Base-by-base conservation (phyloP, 2,113 vertebrate species). In the Ceuthmochares aereus region DNA sequence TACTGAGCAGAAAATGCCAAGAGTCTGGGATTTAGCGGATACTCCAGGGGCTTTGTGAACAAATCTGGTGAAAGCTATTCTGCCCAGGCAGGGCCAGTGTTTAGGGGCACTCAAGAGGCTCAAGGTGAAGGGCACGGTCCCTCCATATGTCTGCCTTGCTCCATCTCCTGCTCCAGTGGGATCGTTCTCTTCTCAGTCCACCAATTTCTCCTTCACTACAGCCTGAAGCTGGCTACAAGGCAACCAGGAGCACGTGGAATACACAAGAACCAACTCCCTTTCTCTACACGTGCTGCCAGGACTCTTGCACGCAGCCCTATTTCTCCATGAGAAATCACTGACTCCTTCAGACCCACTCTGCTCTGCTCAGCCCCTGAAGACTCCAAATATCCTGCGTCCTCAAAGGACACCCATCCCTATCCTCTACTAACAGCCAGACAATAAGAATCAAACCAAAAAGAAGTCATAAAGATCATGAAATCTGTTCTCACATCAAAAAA, bases 41-140 rank as follows among this genome's bases (percentile, higher is more conserved):
- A 73, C 89, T 54, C 55, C 59, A 51, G 52, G 32, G 60, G 36
- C 51, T 78, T 60, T 77, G 56, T 15, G 55, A 84, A 32, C 30
- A 70, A n/a, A 70, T 6, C 51, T 30, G 70, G 23, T 0, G 0
- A 60, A 36, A 58, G 26, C 4, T 0, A 12, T 0, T 0, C 29
- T 51, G 84, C 34, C 19, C 4, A 36, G 32, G 62, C 58, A 47
- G 25, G 75, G 69, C 15, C 29, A 14, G 42, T 14, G 19, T 21
- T 8, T 21, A 30, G 0, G 0, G 15, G 36, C 4, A 17, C 45
- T 37, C 3, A 1, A 34, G 26, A 32, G 5, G 13, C 45, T 37
- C 3, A 1, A 32, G 27, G 49, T 1, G 5, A 56, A 79, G 86
- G 27, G 25, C n/a, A 8, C 2, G 2, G 23, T 30, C 36, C 81